Percentiles rank a stretch among this genome's conserved stretches.
Evolutionary conservation across 2,113 vertebrate species (phyloP).

Genomic region (Thryonomys swinderianus): DNA sequence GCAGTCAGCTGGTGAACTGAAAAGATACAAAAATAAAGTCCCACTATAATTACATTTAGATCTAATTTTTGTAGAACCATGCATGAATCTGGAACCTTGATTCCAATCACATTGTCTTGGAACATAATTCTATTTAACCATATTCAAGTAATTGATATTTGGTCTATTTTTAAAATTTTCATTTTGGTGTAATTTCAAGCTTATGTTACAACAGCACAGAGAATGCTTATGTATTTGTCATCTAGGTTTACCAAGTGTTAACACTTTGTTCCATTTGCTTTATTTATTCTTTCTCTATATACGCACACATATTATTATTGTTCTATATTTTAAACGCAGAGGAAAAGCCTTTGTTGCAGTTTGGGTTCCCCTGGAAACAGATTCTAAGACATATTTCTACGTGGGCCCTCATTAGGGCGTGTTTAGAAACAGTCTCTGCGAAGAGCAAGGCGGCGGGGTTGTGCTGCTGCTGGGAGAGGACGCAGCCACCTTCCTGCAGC

Average conservation of each 20-base stretch:
- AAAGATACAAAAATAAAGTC: not conserved
- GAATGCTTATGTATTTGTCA: not conserved
- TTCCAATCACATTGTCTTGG: not conserved
- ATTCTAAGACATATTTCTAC: not conserved
- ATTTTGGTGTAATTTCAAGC: slow-evolving; percentile 41
- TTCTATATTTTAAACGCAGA: not conserved
- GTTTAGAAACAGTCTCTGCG: not conserved
- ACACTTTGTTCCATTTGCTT: not conserved
- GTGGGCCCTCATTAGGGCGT: not conserved
- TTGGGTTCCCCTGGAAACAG: slow-evolving; percentile 4
- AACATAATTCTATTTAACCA: not conserved
- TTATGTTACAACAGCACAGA: not conserved
- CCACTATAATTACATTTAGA: not conserved
- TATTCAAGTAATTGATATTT: not conserved
- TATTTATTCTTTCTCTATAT: slow-evolving; percentile 1
- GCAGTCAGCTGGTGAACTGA: not conserved
- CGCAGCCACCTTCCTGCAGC: not conserved
- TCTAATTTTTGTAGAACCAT: not conserved
- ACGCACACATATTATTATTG: not conserved
- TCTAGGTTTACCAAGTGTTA: not conserved
- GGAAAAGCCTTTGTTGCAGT: not conserved
- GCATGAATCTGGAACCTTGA: not conserved
- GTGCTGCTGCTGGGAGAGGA: not conserved
- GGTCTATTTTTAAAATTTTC: not conserved
- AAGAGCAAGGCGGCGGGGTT: not conserved